phyloP scores from a whole-genome alignment of 2,797 vertebrate species.

The Cebuella pygmaea region DNA sequence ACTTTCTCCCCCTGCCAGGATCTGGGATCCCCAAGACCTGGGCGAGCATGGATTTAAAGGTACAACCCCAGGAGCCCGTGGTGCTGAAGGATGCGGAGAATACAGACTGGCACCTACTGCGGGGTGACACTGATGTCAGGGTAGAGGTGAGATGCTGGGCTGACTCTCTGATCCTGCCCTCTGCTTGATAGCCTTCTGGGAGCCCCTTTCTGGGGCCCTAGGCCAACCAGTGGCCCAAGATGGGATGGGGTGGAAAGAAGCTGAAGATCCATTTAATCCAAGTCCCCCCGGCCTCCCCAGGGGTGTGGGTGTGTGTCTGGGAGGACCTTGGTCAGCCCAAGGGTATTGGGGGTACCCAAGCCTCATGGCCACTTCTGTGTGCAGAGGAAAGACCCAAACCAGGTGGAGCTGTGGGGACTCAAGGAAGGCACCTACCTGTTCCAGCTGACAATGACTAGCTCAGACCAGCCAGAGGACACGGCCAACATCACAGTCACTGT shows the following conservation, averaged over 20 bases:
- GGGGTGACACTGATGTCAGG: constrained; percentile 77
- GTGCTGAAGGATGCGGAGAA: constrained; percentile 88
- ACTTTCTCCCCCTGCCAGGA: constrained; percentile 62
- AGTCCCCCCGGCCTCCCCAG: background rate
- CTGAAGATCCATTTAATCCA: background rate
- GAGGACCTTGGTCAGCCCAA: background rate
- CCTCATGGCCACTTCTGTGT: constrained; percentile 20
- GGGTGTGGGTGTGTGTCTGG: background rate
- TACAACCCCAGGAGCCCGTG: constrained; percentile 91
- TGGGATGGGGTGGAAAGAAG: background rate
- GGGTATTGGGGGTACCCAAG: background rate
- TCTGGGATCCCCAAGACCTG: constrained; percentile 87
- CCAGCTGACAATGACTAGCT: constrained; percentile 89
- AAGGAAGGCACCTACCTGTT: constrained; percentile 92
- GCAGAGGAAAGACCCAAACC: constrained; percentile 85
- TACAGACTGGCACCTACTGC: constrained; percentile 88
- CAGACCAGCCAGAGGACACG: constrained; percentile 85
- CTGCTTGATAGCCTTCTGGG: background rate
- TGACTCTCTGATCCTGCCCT: background rate
- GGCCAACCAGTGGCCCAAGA: background rate
- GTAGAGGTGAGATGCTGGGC: constrained; percentile 86
- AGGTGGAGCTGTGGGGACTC: constrained; percentile 91
- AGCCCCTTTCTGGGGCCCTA: background rate
- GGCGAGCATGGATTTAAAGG: constrained; percentile 88
- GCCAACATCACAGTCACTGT: constrained; percentile 90